Evolutionary conservation across 23 tunicate species (phyloP), one percentile per base, ranked within the genome.

Genomic region (Styela plicata): DNA sequence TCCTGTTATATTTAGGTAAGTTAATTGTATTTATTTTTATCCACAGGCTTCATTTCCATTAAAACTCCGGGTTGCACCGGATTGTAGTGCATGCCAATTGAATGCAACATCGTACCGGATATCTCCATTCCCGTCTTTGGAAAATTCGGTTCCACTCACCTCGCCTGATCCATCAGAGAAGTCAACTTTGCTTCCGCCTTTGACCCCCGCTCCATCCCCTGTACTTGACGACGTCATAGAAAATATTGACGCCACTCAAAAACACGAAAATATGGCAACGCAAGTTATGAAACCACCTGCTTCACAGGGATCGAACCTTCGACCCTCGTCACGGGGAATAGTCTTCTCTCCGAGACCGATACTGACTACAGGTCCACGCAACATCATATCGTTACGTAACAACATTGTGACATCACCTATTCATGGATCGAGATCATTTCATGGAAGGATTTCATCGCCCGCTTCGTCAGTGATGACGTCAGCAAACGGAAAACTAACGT

Each of bases 251-350:
- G 13, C 57, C 57, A 44, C 13, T 44, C 10, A 44, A 44, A 44
- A 7, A 44, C 10, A 44, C 7, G 57, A 44, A 44, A 44, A 44
- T 44, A 44, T 44, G 57, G 57, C 81, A 5, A 36, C 64, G 21
- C 85, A 73, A 65, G 85, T 74, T 2, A 73, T 81, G 34, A 70
- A 74, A 33, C 64, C 75, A n/a, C 79, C 90, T 22, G 25, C 71
- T 2, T 25, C 69, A 18, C 80, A 71, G 52, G 7, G 28, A 2
- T 26, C 86, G 1, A 63, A 62, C 1, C 80, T 91, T 52, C 67
- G 97, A 33, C 97, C 97, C 3, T 80, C 86, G 22, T 91, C 97
- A 0, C 89, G 87, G 13, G 97, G 97, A 0, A 71, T 91, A 1
- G 85, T 86, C 5, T 86, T 91, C 44, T 91, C 97, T 5, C 97